phyloP scores from a whole-genome alignment of 2,888 invertebrate genomes.

The Idaea dimidiata region DNA sequence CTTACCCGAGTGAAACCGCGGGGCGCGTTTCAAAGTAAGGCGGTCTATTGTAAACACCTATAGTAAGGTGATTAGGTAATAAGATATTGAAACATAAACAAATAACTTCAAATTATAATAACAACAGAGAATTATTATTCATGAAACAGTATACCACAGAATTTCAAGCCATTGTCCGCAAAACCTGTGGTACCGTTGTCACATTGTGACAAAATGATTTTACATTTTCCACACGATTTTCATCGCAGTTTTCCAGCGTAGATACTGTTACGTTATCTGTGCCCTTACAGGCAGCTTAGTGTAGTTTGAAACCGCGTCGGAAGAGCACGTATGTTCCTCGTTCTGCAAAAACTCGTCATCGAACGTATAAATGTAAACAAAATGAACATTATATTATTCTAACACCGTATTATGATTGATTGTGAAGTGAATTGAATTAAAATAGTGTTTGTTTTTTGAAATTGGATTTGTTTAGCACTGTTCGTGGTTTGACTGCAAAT shows the following conservation, averaged over 20 bases:
- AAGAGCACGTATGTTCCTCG: constrained; percentile 17
- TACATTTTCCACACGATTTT: constrained; percentile 30
- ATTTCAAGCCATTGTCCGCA: not conserved
- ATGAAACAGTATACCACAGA: not conserved
- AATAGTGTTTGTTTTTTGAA: constrained; percentile 12
- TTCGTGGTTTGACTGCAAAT: not conserved
- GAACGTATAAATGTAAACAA: constrained; percentile 24
- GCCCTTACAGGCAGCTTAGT: constrained; percentile 19
- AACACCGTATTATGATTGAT: constrained; percentile 5
- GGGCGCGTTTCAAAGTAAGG: too few species aligned
- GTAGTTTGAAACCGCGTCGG: constrained; percentile 10
- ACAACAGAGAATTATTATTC: not conserved
- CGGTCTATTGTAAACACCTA: too few species aligned
- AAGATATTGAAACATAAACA: not conserved
- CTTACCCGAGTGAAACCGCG: too few species aligned
- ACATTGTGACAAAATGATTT: not conserved
- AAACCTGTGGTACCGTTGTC: not conserved
- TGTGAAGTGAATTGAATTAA: constrained; percentile 14
- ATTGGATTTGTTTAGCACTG: constrained; percentile 15
- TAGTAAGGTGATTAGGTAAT: not conserved
- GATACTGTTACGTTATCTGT: constrained; percentile 17
- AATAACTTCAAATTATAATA: not conserved
- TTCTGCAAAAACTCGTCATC: constrained; percentile 9
- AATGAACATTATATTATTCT: constrained; percentile 15
- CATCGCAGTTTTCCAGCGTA: constrained; percentile 12